Percentiles rank a stretch among this genome's conserved stretches.
Conservation (phyloP, 2,888 invertebrate genomes). For the Archips xylosteana region DNA sequence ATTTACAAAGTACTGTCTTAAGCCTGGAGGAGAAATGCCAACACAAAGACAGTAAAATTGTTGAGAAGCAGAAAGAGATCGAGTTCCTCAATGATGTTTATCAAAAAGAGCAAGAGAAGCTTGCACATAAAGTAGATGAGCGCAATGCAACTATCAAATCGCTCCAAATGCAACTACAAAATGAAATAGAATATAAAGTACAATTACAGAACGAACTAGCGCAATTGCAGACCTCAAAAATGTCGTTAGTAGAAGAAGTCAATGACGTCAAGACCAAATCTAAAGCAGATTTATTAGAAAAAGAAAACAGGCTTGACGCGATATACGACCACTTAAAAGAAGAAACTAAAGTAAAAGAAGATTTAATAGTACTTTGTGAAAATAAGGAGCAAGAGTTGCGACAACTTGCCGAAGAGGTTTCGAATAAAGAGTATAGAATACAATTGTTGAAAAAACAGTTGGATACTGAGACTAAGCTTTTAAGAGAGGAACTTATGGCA, state of each 20-base stretch:
- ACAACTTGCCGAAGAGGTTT: constrained; percentile 45
- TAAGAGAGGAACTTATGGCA: constrained; percentile 50
- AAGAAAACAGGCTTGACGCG: constrained; percentile 54
- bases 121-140: constrained; percentile 62
- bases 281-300: constrained; percentile 53
- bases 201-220: constrained; percentile 57
- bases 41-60: constrained; percentile 51
- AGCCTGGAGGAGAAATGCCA: constrained; percentile 55
- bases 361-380: constrained; percentile 49
- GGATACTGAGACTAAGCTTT: constrained; percentile 45
- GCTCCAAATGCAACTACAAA: constrained; percentile 64
- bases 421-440: constrained; percentile 51
- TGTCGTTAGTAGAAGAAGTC: constrained; percentile 20
- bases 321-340: constrained; percentile 54
- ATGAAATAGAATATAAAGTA: constrained; percentile 66
- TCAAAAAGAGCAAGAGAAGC: constrained; percentile 57
- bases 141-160: constrained; percentile 59
- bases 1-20: constrained; percentile 52
- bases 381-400: constrained; percentile 48
- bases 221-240: constrained; percentile 26
- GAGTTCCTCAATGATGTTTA: constrained; percentile 55
- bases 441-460: constrained; percentile 48
- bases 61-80: constrained; percentile 60
- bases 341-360: constrained; percentile 48
- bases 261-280: constrained; percentile 44